Evolutionary conservation across 1,140 invertebrate species (phyloP), one percentile per base, ranked within the genome.

Genomic region (Conus ventricosus): DNA sequence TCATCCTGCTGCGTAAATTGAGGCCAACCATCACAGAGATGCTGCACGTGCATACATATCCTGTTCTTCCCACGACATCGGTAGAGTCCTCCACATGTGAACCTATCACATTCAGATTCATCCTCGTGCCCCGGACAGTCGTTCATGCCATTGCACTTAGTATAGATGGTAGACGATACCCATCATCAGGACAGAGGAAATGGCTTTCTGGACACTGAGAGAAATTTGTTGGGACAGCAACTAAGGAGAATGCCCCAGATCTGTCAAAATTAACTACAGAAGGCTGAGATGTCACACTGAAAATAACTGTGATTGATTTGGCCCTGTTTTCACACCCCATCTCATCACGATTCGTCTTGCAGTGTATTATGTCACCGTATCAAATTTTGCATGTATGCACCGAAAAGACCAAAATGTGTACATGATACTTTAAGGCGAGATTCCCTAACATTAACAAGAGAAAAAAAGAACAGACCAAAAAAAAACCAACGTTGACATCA

Each of bases 51-150:
- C 55, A 88, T 67, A 71, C 89, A 90, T n/a, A 83, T 53, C n/a
- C 55, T 67, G 20, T 67, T 85, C 10, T 89, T 78, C 8, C 25
- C 60, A 10, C 80, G 63, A 76, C 87, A 88, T n/a, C 84, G 63
- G 54, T 82, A 90, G n/a, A 85, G 84, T 39, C 87, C 88, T 23
- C 67, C 84, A 86, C 89, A 90, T 25, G 80, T 67, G 25, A 63
- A 90, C 20, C 54, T 54, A 13, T 84, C 53, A 27, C 83, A 84
- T 25, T 55, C 83, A 7, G 17, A 20, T 57, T 84, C 83, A 54
- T 84, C 83, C 83, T 84, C 83, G 5, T 84, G 54, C 6, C 53
- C 53, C 17, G 83, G 83, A 23, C 83, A 84, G 83, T 84, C 83
- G 83, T 84, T 55, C 6, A 84, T 54, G 71, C 76, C 89, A 55